These are phyloP conservation scores for Tribolium madens DNA, from an alignment of 1,140 invertebrate species.

Conservation along the genomic window DNA sequence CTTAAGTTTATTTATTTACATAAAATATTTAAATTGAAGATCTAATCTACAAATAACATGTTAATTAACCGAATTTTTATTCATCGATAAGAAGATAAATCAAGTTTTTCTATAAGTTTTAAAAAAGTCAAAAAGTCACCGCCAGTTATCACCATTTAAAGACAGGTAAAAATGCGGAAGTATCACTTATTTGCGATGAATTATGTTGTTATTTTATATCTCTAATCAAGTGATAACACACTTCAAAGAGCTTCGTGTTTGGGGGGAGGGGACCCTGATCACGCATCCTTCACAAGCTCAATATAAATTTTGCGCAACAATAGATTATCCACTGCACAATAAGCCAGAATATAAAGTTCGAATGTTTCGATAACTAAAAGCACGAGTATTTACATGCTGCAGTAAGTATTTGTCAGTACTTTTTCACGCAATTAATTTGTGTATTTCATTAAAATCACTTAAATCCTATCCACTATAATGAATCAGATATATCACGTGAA, in stretches of 20 bases:
- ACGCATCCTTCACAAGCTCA: slow-evolving; percentile 28
- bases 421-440: neutral
- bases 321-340: neutral
- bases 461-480: slow-evolving; percentile 8
- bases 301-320: slow-evolving; percentile 17
- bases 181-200: neutral
- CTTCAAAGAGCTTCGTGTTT: neutral
- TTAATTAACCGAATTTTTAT: too few species aligned
- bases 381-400: neutral
- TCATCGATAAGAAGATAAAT: too few species aligned
- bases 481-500: slow-evolving; percentile 28
- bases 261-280: neutral
- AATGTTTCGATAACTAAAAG: slow-evolving; percentile 3
- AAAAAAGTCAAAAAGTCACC: too few species aligned
- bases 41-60: too few species aligned
- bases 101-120: too few species aligned
- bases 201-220: neutral
- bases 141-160: too few species aligned
- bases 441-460: slow-evolving; percentile 12
- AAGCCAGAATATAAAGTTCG: slow-evolving; percentile 14
- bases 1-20: too few species aligned
- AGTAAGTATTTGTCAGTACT: too few species aligned
- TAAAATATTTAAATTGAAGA: too few species aligned
- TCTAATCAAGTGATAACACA: neutral
- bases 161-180: neutral